Conservation (phyloP, 2,797 vertebrate genomes). For the Catharus ustulatus region DNA sequence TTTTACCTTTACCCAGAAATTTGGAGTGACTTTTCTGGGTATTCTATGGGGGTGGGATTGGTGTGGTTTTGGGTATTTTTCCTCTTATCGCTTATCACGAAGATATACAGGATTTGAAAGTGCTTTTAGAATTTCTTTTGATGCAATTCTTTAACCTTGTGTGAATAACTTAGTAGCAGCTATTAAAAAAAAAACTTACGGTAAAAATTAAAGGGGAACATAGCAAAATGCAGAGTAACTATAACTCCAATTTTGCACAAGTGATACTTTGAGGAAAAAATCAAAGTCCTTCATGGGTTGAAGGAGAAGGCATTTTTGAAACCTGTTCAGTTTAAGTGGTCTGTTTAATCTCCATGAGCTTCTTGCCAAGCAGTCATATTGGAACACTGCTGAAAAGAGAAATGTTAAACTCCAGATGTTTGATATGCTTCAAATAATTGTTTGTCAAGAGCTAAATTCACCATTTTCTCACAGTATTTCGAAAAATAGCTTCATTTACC, state of each 20-base stretch:
- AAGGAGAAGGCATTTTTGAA: background rate
- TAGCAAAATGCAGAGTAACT: background rate
- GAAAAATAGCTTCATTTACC: background rate
- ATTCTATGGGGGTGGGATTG: accelerated
- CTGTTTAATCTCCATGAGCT: background rate
- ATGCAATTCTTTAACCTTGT: background rate
- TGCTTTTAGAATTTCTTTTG: background rate
- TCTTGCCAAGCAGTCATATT: background rate
- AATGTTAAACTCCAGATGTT: background rate
- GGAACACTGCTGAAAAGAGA: background rate
- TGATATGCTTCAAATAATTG: background rate
- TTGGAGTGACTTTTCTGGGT: background rate
- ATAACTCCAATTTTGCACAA: background rate
- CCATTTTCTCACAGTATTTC: background rate
- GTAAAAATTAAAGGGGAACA: background rate
- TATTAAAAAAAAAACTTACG: background rate
- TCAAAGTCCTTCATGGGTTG: background rate
- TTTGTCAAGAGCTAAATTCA: background rate
- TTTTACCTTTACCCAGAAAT: background rate
- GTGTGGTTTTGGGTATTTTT: background rate
- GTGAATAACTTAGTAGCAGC: background rate
- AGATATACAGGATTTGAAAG: background rate
- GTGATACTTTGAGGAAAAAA: background rate
- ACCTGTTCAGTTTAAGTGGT: background rate
- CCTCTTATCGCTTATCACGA: background rate